A percentile compares a stretch with the other conserved stretches of the same genome.
These are phyloP conservation scores for Lasioglossum villosulum DNA, from an alignment of 2,888 invertebrate genomes.

Conservation along the genomic window DNA sequence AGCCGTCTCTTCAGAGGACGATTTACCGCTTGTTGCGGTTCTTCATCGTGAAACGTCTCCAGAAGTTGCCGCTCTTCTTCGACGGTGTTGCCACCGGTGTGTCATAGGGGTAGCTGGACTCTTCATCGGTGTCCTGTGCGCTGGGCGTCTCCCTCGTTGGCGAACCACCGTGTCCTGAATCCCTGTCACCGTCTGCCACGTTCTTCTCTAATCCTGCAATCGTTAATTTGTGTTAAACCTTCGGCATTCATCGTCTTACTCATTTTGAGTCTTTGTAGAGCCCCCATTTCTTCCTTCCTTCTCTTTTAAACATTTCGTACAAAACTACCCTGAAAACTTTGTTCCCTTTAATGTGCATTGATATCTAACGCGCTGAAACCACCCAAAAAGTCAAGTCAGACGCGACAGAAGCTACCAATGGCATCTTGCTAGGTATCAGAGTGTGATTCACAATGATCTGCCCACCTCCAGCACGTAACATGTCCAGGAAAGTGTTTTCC, in stretches of 20 bases:
- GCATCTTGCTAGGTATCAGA: too few relatives aligned
- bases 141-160: slow-evolving; percentile 82
- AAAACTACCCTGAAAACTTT: too few relatives aligned
- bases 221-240: background rate
- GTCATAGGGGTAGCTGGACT: slow-evolving; percentile 85
- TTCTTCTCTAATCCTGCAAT: slow-evolving; percentile 76
- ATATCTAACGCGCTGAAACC: too few relatives aligned
- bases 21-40: slow-evolving; percentile 89
- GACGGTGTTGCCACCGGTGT: slow-evolving; percentile 76
- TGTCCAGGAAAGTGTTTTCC: slow-evolving; percentile 89
- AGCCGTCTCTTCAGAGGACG: background rate
- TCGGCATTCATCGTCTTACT: background rate
- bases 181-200: slow-evolving; percentile 80
- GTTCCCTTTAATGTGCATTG: too few relatives aligned
- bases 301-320: too few relatives aligned
- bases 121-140: slow-evolving; percentile 85
- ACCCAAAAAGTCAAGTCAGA: too few relatives aligned
- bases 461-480: slow-evolving; percentile 87
- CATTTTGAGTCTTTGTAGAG: background rate
- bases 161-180: slow-evolving; percentile 83
- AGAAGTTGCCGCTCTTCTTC: slow-evolving; percentile 85
- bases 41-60: slow-evolving; percentile 90
- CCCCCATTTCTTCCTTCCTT: too few relatives aligned
- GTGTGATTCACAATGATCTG: background rate
- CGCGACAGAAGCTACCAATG: too few relatives aligned